phyloP scores from a whole-genome alignment of 2,113 vertebrate genomes.

The Rousettus leschenaultii region DNA sequence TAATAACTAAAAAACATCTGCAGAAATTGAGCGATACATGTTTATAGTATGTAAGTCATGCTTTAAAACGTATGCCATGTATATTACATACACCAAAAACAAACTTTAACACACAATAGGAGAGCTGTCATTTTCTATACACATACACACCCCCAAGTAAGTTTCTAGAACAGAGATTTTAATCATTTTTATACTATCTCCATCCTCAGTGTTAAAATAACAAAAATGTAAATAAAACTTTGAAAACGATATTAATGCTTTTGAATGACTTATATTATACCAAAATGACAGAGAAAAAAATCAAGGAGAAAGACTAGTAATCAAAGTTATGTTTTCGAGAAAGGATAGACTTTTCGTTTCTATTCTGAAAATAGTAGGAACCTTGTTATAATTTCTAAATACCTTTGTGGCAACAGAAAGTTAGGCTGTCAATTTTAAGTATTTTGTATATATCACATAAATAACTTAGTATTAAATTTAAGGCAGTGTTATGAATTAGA shows the following conservation, averaged over 20 bases:
- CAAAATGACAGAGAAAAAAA: constrained; percentile 3
- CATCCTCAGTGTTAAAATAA: constrained; percentile 3
- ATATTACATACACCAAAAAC: background rate
- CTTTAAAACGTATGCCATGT: background rate
- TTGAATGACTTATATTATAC: constrained; percentile 28
- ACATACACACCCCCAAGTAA: background rate
- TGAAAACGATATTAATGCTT: background rate
- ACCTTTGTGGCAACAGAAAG: constrained; percentile 27
- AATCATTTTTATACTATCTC: constrained; percentile 2
- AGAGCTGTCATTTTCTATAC: background rate
- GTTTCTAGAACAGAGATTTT: background rate
- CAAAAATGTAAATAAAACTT: constrained; percentile 22
- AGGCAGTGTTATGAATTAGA: constrained; percentile 38
- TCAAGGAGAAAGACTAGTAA: background rate
- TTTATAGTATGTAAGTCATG: background rate
- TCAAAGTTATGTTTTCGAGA: background rate
- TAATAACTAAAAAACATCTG: background rate
- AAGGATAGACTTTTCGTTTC: constrained; percentile 4
- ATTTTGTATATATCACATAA: background rate
- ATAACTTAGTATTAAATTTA: background rate
- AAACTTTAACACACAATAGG: background rate
- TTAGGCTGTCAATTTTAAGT: background rate
- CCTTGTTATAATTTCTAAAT: constrained; percentile 1
- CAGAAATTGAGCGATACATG: background rate
- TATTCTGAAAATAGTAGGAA: constrained; percentile 24